Percentiles rank a stretch among this genome's conserved stretches.
These are phyloP conservation scores for Celastrina argiolus DNA, from an alignment of 2,888 invertebrate genomes.

Conservation along the genomic window DNA sequence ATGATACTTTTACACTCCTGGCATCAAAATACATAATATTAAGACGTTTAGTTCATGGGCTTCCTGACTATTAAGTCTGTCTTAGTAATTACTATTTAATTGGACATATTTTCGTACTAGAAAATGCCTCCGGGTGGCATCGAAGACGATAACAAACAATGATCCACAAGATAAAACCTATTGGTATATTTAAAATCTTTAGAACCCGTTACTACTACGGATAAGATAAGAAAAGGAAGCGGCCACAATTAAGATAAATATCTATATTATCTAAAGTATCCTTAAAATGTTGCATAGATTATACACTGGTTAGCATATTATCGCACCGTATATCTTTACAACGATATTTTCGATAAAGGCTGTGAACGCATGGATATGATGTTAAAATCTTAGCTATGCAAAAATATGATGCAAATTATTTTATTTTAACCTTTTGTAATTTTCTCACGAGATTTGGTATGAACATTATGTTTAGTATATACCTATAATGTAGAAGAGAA, in stretches of 20 bases:
- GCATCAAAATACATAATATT: no score
- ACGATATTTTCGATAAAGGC: conserved; percentile 6
- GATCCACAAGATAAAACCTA: not conserved
- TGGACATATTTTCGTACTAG: not conserved
- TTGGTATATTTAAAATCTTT: not conserved
- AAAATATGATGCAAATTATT: not conserved
- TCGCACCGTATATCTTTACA: conserved; percentile 4
- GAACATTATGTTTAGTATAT: no score
- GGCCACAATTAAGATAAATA: conserved; percentile 1
- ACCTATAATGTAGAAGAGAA: no score
- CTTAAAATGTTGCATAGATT: conserved; percentile 11
- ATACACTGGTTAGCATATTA: not conserved
- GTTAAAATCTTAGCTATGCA: not conserved
- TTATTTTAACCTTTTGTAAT: not conserved
- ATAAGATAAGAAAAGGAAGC: conserved; percentile 11
- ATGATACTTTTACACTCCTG: no score
- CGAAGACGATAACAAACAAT: not conserved
- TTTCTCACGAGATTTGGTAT: no score
- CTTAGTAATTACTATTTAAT: no score
- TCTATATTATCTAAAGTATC: conserved; percentile 9
- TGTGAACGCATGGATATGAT: not conserved
- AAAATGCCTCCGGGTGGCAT: not conserved
- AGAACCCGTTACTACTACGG: not conserved
- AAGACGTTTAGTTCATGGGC: no score
- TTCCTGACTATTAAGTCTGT: no score